Base-by-base conservation (phyloP, 2,797 vertebrate species). In the Pipistrellus kuhlii region DNA sequence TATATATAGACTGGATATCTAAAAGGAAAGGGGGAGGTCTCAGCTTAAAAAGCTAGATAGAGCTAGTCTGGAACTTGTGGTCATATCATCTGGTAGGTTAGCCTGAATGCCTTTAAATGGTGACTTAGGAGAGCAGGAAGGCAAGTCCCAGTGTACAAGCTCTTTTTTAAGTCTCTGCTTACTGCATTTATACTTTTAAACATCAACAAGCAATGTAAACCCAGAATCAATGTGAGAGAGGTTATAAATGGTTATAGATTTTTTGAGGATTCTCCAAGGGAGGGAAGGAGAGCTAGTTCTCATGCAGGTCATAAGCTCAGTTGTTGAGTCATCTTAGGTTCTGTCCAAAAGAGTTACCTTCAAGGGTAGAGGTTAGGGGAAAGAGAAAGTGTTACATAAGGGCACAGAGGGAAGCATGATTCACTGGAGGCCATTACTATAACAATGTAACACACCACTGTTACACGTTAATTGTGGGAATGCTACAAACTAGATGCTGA, bases 61-160 rank as follows among this genome's bases (percentile, higher is more conserved):
- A 73, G 15, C 20, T 81, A 51, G 48, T 64, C 25, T 13, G 25
- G 13, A 84, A 69, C 35, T 57, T 75, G 44, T 6, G 46, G n/a
- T 27, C 35, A 85, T 18, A 93, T 44, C 6, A 20, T 73, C 25
- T 72, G 72, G 32, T 2, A 89, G 51, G 6, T 77, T 44, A 93
- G 25, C 38, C 32, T 76, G 32, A 88, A 53, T 7, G 64, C 84
- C 72, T 88, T 55, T 91, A 91, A 89, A 88, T 55, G 18, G 35
- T 73, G 41, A 69, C 75, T 30, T 7, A 73, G 18, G 35, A 85
- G 8, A 69, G 27, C 1, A 73, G 57, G 13, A 77, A 13, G 27
- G 57, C 25, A 87, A 89, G 51, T 30, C 6, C 25, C 17, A 89
- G 8, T 8, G 32, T 1, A 57, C 10, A 77, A 75, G 20, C 15